Evolutionary conservation across 1,140 invertebrate species (phyloP).

Genomic region (Achatina immaculata): DNA sequence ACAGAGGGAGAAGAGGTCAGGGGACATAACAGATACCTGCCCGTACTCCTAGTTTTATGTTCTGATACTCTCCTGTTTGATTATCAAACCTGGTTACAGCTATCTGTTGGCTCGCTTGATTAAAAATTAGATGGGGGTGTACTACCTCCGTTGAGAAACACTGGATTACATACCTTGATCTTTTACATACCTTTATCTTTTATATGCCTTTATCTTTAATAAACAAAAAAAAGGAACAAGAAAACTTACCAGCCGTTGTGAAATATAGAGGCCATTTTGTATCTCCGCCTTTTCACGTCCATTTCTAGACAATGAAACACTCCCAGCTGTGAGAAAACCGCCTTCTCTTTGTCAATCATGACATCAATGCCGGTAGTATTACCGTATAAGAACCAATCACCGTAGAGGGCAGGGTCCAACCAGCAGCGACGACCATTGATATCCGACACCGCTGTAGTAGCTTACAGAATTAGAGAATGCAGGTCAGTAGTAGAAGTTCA

Average conservation of each 20-base stretch:
- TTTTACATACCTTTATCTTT: too few species aligned
- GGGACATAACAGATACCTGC: too few species aligned
- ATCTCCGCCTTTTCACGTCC: constrained; percentile 40
- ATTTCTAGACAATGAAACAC: constrained; percentile 43
- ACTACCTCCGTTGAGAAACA: too few species aligned
- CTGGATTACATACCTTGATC: too few species aligned
- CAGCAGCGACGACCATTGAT: constrained; percentile 23
- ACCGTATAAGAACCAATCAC: constrained; percentile 52
- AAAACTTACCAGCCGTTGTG: constrained; percentile 53
- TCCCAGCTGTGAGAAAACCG: constrained; percentile 47
- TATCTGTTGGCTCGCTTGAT: too few species aligned
- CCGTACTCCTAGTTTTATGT: too few species aligned
- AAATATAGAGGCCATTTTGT: constrained; percentile 48
- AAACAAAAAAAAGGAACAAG: too few species aligned
- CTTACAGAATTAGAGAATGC: constrained; percentile 10
- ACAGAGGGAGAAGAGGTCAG: too few species aligned
- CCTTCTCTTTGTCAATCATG: constrained; percentile 41
- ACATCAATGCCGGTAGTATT: constrained; percentile 41
- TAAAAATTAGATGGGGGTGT: too few species aligned
- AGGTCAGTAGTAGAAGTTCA: neutral
- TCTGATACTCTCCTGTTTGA: too few species aligned
- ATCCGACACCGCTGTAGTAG: neutral
- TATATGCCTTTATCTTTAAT: too few species aligned
- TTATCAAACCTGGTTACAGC: too few species aligned
- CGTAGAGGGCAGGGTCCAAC: constrained; percentile 43